phyloP scores from a whole-genome alignment of 2,888 invertebrate species.

The Ophioninae sp. region DNA sequence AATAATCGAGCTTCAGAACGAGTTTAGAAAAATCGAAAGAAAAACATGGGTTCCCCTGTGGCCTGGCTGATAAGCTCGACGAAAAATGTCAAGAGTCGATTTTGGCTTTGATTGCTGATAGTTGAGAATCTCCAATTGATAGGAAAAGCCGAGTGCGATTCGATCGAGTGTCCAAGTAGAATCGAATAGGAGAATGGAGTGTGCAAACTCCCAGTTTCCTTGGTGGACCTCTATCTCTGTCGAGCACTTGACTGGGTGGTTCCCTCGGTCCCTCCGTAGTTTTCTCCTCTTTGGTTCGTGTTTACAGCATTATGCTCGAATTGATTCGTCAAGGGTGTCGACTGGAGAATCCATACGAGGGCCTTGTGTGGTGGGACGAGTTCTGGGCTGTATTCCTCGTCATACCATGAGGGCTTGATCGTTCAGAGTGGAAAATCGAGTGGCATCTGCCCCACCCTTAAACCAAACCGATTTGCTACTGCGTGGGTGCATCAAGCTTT shows the following conservation, averaged over 20 bases:
- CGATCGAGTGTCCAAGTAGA: conserved; percentile 29
- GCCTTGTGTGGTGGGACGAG: too few species aligned
- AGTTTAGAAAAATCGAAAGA: too few species aligned
- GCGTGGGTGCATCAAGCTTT: conserved; percentile 29
- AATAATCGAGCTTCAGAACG: too few species aligned
- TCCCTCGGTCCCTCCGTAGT: conserved; percentile 35
- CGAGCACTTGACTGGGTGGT: conserved; percentile 7
- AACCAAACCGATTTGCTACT: conserved; percentile 31
- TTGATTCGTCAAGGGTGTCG: conserved; percentile 77
- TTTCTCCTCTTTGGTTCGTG: conserved; percentile 68
- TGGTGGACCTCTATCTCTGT: conserved; percentile 12
- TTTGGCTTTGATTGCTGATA: conserved; percentile 64
- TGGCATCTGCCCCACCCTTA: conserved; percentile 48
- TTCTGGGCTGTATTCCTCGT: not conserved
- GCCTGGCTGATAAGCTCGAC: not conserved
- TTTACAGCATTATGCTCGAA: conserved; percentile 78
- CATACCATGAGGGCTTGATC: conserved; percentile 58
- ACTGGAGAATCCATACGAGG: conserved; percentile 48
- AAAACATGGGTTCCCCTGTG: too few species aligned
- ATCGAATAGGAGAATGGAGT: conserved; percentile 55
- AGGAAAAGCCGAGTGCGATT: conserved; percentile 38
- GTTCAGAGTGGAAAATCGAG: conserved; percentile 73
- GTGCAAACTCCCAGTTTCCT: conserved; percentile 68
- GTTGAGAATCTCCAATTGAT: conserved; percentile 59
- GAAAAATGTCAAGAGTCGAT: conserved; percentile 41